Evolutionary conservation across 2,888 invertebrate species (phyloP), one percentile per base, ranked within the genome.

Genomic region (Drosophila colorata): DNA sequence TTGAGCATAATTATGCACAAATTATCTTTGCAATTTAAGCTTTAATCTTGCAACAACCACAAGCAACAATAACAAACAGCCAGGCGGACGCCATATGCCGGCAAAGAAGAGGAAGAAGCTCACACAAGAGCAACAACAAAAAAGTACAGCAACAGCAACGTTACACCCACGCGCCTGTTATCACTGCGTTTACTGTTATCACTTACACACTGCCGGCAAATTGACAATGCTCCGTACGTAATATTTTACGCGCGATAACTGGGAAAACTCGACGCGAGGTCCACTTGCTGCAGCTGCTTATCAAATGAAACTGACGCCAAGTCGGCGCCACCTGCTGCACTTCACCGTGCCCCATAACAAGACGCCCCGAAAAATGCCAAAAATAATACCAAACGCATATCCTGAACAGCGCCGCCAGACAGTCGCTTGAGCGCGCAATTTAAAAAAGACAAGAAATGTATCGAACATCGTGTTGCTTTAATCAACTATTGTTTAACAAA

Each of bases 51-150:
- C 40, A 61, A 55, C 49, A 47, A 43, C 11, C 56, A 33, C 43
- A 20, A 61, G 20, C 41, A 57, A 43, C 41, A 63, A 56, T 37
- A 66, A 60, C 28, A 23, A 53, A 44, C 48, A 43, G 49, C 40
- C 51, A 53, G 47, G 35, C 70, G 67, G 80, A 74, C 64, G 71
- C 83, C 83, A 88, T 83, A 83, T 83, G 83, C 83, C 88, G 87
- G 87, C 70, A 74, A 56, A 23, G 55, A 60, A 48, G 68, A 59
- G 51, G 69, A 60, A 35, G 61, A 60, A 48, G 58, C 61, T 56
- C 35, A 40, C 28, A 44, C 25, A 57, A 31, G 8, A 56, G 59
- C 41, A 69, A 49, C 23, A 61, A 31, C 58, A 57, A 35, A 25
- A 41, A 60, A 51, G 16, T 46, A 31, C 16, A 53, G 48, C 40